These are phyloP conservation scores for Charadrius vociferus DNA, from an alignment of 2,113 vertebrate genomes.

Conservation along the genomic window DNA sequence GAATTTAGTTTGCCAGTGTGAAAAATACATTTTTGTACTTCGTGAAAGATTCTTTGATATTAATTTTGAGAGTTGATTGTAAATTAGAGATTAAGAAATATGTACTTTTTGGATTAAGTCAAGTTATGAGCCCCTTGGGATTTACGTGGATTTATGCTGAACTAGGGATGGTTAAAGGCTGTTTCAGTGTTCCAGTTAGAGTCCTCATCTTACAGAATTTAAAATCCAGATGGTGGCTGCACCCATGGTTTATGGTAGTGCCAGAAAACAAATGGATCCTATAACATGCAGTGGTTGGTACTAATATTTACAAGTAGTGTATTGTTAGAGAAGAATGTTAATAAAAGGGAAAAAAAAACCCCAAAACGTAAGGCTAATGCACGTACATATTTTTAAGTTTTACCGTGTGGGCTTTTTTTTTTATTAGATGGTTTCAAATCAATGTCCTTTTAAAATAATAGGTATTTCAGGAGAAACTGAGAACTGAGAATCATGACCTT, in stretches of 20 bases:
- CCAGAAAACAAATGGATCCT: neutral
- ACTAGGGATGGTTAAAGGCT: neutral
- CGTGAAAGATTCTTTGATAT: neutral
- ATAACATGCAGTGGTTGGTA: neutral
- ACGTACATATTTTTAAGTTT: fast-evolving
- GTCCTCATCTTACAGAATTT: neutral
- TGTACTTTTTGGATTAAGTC: neutral
- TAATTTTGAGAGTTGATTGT: neutral
- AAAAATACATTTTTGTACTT: neutral
- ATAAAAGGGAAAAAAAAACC: fast-evolving
- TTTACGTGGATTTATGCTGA: neutral
- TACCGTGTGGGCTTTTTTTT: fast-evolving
- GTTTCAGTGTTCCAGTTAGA: neutral
- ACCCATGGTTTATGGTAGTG: fast-evolving
- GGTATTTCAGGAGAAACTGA: neutral
- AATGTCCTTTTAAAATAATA: neutral
- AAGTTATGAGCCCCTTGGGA: neutral
- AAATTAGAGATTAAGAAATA: neutral
- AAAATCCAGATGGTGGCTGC: neutral
- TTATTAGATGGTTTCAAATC: neutral
- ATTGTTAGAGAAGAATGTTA: neutral
- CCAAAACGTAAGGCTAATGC: neutral
- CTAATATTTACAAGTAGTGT: neutral
- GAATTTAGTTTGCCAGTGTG: neutral
- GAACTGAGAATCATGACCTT: neutral